Conservation (phyloP, 2,113 vertebrate species). For the Mionectes macconnelli region DNA sequence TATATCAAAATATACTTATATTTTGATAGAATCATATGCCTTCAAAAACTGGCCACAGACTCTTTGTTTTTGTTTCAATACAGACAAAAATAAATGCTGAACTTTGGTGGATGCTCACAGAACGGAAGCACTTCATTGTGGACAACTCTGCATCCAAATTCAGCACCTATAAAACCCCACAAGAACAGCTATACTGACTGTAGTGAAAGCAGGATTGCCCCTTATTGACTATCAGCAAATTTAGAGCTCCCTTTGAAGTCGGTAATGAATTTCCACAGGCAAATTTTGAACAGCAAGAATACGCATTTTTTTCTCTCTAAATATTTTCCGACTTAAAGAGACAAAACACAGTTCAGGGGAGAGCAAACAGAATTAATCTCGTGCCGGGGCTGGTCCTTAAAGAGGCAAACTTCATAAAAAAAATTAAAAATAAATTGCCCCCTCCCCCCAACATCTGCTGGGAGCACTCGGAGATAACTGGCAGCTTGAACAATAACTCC, state of each 20-base stretch:
- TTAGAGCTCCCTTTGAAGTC: constrained; percentile 22
- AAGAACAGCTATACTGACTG: neutral
- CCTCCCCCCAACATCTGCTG: constrained; percentile 63
- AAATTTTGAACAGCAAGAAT: constrained; percentile 30
- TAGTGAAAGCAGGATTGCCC: neutral
- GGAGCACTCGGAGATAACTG: constrained; percentile 54
- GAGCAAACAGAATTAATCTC: neutral
- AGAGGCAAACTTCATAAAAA: constrained; percentile 41
- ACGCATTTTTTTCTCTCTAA: neutral
- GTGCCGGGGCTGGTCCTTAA: neutral
- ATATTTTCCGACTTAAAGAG: constrained; percentile 4
- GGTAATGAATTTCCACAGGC: neutral
- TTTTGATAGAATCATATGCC: neutral
- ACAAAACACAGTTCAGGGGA: neutral
- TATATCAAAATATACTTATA: no score
- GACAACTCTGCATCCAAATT: neutral
- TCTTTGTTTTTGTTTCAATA: neutral
- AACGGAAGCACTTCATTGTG: neutral
- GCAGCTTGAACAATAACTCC: constrained; percentile 56
- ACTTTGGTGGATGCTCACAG: neutral
- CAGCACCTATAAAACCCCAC: fast-evolving
- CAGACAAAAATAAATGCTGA: neutral
- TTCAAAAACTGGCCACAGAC: fast-evolving
- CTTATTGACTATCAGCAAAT: constrained; percentile 32
- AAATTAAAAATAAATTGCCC: neutral